Conservation (phyloP, 1,140 invertebrate species). For the Metaphire vulgaris region DNA sequence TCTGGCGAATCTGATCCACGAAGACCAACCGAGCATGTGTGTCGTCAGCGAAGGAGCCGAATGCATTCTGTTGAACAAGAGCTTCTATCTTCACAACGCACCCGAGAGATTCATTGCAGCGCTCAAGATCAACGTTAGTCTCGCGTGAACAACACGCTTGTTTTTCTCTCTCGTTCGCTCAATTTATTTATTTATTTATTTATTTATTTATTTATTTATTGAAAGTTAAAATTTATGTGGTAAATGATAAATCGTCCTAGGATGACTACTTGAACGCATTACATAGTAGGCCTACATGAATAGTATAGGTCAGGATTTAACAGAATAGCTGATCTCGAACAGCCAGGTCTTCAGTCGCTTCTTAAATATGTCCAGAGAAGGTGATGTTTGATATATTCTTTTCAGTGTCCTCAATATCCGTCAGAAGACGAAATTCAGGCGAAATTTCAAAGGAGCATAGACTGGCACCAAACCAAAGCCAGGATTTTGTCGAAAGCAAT, state of each 20-base stretch:
- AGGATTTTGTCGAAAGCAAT: background rate
- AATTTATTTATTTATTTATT: background rate
- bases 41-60: constrained; percentile 47
- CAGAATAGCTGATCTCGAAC: background rate
- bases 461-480: constrained; percentile 33
- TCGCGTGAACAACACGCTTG: background rate
- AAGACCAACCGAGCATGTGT: constrained; percentile 40
- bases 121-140: background rate
- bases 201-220: background rate
- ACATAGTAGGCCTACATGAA: background rate
- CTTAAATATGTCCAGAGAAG: too few species aligned
- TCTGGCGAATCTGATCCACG: constrained; percentile 39
- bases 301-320: background rate
- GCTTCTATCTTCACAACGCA: constrained; percentile 39
- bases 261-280: too few species aligned
- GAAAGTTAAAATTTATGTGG: background rate
- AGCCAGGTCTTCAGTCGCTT: too few species aligned
- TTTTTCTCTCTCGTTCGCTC: background rate
- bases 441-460: constrained; percentile 33
- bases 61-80: constrained; percentile 44
- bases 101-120: constrained; percentile 32
- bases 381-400: constrained; percentile 11
- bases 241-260: too few species aligned
- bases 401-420: constrained; percentile 40
- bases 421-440: constrained; percentile 36